Evolutionary conservation across 2,113 vertebrate species (phyloP).

Genomic region (Phocoena phocoena): DNA sequence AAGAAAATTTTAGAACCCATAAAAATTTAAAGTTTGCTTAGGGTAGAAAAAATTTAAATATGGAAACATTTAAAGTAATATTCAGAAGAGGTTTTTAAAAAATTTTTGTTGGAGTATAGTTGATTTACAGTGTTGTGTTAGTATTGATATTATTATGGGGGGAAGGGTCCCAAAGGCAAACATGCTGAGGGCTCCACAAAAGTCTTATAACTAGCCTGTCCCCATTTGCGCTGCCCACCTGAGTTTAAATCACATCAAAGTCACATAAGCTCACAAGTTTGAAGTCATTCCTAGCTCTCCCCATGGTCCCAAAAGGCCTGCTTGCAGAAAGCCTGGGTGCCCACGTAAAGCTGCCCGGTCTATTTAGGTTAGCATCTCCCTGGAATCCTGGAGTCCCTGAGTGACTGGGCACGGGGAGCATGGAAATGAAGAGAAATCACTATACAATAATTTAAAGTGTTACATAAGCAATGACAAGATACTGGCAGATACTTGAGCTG

Average conservation of each 20-base stretch:
- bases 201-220: too few relatives aligned
- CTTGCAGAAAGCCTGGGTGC: accelerated
- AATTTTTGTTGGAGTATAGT: background rate
- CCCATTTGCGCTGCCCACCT: accelerated
- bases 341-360: accelerated
- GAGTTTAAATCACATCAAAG: background rate
- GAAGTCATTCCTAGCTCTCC: too few relatives aligned
- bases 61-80: background rate
- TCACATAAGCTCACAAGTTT: accelerated
- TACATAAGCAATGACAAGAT: background rate
- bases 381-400: background rate
- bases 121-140: background rate
- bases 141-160: background rate
- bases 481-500: background rate
- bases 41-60: background rate
- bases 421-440: background rate
- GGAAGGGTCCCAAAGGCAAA: background rate
- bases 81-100: background rate
- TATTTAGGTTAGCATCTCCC: background rate
- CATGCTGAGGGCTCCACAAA: too few relatives aligned
- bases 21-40: background rate
- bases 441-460: background rate
- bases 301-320: accelerated
- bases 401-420: accelerated
- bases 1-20: background rate